A percentile compares a stretch with the other conserved stretches of the same genome.
Conservation (phyloP, 2,113 vertebrate species). For the Lagopus leucura region DNA sequence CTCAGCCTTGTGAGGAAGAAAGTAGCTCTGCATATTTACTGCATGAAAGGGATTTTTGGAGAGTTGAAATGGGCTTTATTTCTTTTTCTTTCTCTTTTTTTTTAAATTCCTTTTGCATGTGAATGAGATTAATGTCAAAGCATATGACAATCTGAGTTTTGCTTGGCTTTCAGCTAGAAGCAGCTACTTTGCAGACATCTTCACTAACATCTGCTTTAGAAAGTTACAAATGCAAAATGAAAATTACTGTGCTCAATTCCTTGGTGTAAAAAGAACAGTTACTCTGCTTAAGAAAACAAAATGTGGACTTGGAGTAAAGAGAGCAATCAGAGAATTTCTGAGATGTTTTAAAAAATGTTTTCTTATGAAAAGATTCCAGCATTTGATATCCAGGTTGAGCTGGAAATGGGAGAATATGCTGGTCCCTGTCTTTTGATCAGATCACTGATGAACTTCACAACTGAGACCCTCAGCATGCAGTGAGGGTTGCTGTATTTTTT, state of each 20-base stretch:
- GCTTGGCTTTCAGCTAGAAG: neutral
- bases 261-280: neutral
- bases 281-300: neutral
- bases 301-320: neutral
- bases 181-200: neutral
- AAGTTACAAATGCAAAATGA: neutral
- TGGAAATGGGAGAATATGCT: neutral
- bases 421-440: neutral
- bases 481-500: neutral
- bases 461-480: neutral
- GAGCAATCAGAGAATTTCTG: neutral
- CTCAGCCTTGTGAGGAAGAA: neutral
- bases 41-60: neutral
- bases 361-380: neutral
- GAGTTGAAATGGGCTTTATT: neutral
- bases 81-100: neutral
- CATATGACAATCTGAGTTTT: neutral
- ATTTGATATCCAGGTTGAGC: neutral
- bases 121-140: constrained; percentile 13
- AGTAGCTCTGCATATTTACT: neutral
- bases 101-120: neutral
- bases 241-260: neutral
- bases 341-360: neutral
- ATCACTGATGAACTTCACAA: neutral
- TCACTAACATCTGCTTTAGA: neutral